Conservation (phyloP, 2,888 invertebrate species). For the Parnassius smintheus region DNA sequence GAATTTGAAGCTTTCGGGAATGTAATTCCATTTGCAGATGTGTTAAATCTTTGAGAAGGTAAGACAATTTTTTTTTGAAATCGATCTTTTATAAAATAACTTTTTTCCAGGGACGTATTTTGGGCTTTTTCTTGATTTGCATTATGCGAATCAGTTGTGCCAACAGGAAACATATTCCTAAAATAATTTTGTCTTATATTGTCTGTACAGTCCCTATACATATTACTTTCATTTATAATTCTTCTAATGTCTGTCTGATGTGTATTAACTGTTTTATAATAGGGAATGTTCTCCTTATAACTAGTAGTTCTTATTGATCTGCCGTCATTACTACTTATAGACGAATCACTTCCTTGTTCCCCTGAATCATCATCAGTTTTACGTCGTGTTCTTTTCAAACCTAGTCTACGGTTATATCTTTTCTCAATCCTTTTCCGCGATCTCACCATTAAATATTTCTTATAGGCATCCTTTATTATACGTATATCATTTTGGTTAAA, state of each 20-base stretch:
- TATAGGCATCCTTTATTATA: conserved; percentile 52
- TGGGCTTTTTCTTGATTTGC: not conserved
- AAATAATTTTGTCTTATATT: conserved; percentile 44
- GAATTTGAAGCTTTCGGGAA: not conserved
- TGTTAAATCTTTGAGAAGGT: conserved; percentile 61
- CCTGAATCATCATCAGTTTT: conserved; percentile 53
- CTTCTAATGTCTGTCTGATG: conserved; percentile 40
- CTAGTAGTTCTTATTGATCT: conserved; percentile 46
- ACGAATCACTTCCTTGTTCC: conserved; percentile 61
- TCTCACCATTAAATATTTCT: conserved; percentile 44
- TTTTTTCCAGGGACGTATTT: conserved; percentile 14
- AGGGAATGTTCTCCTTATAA: conserved; percentile 39
- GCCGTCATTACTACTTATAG: conserved; percentile 61
- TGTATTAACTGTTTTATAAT: conserved; percentile 40
- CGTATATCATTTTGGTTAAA: conserved; percentile 54
- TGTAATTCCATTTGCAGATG: conserved; percentile 29
- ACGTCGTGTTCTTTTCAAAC: conserved; percentile 39
- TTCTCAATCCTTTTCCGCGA: conserved; percentile 50
- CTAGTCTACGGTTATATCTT: conserved; percentile 43
- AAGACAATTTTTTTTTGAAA: conserved; percentile 52
- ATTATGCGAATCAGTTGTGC: not conserved
- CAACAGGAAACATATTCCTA: conserved; percentile 39
- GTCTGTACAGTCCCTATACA: conserved; percentile 46
- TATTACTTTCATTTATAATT: conserved; percentile 40
- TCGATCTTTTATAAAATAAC: conserved; percentile 46